Evolutionary conservation across 2,113 vertebrate species (phyloP).

Genomic region (Lasiurus cinereus): DNA sequence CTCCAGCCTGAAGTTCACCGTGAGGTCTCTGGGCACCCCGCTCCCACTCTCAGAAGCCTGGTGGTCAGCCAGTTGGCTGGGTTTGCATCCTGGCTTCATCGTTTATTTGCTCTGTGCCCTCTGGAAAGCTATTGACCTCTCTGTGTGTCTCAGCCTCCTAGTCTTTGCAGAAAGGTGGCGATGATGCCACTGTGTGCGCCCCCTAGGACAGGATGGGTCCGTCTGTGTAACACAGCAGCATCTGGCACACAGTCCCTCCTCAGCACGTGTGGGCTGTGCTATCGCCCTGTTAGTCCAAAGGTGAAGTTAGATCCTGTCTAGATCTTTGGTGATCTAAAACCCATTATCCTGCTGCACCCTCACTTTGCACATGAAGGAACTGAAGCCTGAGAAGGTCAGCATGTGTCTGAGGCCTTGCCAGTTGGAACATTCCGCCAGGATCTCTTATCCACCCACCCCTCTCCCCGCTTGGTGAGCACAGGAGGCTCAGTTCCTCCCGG

Average conservation of each 20-base stretch:
- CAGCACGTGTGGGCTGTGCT: rapidly evolving
- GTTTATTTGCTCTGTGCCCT: not conserved
- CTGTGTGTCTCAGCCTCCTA: not conserved
- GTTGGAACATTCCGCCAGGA: not conserved
- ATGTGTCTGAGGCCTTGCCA: rapidly evolving
- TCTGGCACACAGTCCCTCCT: rapidly evolving
- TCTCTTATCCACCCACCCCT: not conserved
- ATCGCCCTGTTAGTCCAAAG: not conserved
- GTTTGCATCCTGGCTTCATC: not conserved
- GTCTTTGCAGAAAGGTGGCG: not conserved
- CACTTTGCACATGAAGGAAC: not conserved
- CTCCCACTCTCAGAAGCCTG: not conserved
- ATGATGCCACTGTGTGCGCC: rapidly evolving
- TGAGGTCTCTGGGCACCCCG: not conserved
- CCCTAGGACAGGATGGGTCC: rapidly evolving
- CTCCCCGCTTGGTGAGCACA: rapidly evolving
- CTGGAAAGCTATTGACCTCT: not conserved
- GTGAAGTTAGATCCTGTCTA: not conserved
- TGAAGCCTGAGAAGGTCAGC: not conserved
- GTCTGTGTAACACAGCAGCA: rapidly evolving
- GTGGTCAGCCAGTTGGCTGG: not conserved
- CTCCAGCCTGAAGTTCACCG: not conserved
- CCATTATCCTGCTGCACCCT: not conserved
- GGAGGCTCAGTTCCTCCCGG: not conserved
- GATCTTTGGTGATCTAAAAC: not conserved